Evolutionary conservation across 2,888 invertebrate genomes (phyloP), one percentile per base, ranked within the genome.

Genomic region (Imbricaverruca yamaguchii): DNA sequence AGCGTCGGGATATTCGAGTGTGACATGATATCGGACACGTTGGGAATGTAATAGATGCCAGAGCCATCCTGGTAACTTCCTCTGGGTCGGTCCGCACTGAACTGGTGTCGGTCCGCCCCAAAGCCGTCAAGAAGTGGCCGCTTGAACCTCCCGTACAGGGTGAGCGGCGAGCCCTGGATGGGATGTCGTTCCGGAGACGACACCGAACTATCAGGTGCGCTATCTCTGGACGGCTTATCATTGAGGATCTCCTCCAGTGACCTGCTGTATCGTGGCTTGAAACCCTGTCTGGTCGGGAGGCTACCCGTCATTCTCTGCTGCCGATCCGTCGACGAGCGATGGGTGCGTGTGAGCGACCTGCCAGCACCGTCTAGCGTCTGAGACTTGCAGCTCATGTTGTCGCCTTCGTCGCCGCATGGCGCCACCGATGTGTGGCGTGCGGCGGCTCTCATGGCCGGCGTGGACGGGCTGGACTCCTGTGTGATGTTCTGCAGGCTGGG

Each of bases 31-130:
- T 91, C 84, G 0, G 95, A 93, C 86, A 97, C 96, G 0, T 96
- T 93, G 86, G 94, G 93, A 87, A 97, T 96, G 86, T 97, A 95
- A 84, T 92, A 91, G 85, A 95, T 95, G 82, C 91, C 90, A 0
- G 95, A 91, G 67, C 91, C 91, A 15, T 93, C 93, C 80, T 88
- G 89, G 79, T 85, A 85, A 61, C 85, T 83, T 23, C 85, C 84
- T 0, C 80, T 63, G 9, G 82, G 53, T 18, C 82, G 81, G 65
- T 82, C 82, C 21, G 80, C 80, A 12, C 81, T 67, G 67, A 77
- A 78, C 18, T 81, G 80, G 21, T 80, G 82, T 6, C 80, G 57
- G 3, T 82, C 63, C 15, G 82, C 74, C 18, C 82, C 80, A 83
- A 84, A 39, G 82, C 84, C 94, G 86, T 94, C 92, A 8, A 88